Conservation (phyloP, 2,797 vertebrate species). For the Heterohyrax brucei region DNA sequence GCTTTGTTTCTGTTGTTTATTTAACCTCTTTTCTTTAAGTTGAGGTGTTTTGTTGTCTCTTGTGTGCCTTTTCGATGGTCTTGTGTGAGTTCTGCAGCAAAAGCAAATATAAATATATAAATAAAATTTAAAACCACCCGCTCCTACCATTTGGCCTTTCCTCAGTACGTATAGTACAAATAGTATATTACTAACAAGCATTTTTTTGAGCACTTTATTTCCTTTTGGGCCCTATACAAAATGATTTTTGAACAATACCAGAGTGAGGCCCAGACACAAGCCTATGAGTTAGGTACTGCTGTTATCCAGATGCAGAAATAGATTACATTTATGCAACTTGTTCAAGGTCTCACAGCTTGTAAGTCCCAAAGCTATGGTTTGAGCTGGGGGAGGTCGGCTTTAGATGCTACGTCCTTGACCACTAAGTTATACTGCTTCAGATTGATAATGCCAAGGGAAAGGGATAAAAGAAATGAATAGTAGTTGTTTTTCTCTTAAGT, state of each 20-base stretch:
- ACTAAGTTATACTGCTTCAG: neutral
- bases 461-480: neutral
- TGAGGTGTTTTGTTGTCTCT: neutral
- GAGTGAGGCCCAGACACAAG: neutral
- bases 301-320: neutral
- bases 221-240: neutral
- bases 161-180: slow-evolving; percentile 4
- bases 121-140: neutral
- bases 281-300: neutral
- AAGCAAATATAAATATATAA: slow-evolving; percentile 53
- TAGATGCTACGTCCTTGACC: neutral
- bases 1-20: slow-evolving; percentile 19
- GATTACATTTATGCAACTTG: neutral
- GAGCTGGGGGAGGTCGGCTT: slow-evolving; percentile 5
- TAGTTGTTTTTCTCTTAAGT: slow-evolving; percentile 17
- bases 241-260: neutral
- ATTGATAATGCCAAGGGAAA: neutral
- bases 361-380: neutral
- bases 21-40: slow-evolving; percentile 14
- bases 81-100: neutral
- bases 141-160: neutral
- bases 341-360: neutral
- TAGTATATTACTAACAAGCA: neutral
- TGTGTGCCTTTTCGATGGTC: neutral
- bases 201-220: slow-evolving; percentile 19